Evolutionary conservation across 1,140 invertebrate species (phyloP).

Genomic region (Bombus waltoni): DNA sequence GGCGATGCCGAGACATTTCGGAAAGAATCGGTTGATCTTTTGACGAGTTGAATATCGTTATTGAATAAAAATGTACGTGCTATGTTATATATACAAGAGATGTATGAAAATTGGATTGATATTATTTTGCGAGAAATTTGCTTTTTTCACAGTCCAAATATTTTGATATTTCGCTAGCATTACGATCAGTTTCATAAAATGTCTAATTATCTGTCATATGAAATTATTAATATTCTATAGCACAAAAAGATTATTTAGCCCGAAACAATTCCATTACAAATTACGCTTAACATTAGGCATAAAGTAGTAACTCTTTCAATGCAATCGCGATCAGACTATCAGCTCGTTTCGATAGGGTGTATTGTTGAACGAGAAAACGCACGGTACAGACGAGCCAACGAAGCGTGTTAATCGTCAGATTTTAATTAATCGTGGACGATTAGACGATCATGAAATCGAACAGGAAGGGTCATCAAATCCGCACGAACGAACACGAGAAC

Average conservation of each 20-base stretch:
- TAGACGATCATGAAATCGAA: slow-evolving; percentile 65
- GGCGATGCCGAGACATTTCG: background rate
- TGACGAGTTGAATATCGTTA: no score
- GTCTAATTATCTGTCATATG: no score
- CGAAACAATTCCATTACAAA: background rate
- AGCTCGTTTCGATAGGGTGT: background rate
- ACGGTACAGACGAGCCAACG: background rate
- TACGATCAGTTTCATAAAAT: no score
- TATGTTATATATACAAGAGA: no score
- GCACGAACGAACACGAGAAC: slow-evolving; percentile 59
- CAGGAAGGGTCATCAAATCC: slow-evolving; percentile 67
- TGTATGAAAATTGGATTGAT: background rate
- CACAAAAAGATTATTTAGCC: background rate
- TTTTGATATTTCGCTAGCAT: no score
- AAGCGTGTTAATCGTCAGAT: background rate
- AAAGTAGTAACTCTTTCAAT: background rate
- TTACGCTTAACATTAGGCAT: no score
- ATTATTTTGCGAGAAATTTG: background rate
- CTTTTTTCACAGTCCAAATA: no score
- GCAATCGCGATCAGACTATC: background rate
- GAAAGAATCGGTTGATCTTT: slow-evolving; percentile 1
- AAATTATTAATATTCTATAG: background rate
- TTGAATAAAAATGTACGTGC: no score
- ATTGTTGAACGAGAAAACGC: background rate
- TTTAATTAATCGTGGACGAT: slow-evolving; percentile 60